These are phyloP conservation scores for Grallaria varia DNA, from an alignment of 2,113 vertebrate genomes.

Conservation along the genomic window DNA sequence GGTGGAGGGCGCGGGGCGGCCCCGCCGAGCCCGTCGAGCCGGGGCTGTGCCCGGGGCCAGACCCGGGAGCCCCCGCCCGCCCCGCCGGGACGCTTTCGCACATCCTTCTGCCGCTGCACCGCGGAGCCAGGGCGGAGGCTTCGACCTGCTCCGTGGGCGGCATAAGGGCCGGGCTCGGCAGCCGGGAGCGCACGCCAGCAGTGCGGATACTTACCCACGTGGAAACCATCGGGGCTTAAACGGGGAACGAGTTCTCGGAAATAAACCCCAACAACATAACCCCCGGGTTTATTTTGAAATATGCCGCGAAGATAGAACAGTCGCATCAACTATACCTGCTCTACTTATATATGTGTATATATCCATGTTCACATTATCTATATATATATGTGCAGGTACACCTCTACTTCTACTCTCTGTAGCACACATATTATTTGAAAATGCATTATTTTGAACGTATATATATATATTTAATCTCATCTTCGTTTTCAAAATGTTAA, in stretches of 20 bases:
- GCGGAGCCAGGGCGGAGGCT: not conserved
- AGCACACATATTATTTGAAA: not conserved
- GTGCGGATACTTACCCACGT: not conserved
- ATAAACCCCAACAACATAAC: not conserved
- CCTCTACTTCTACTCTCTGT: not conserved
- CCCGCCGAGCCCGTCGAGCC: not conserved
- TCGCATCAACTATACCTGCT: not conserved
- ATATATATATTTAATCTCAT: not conserved
- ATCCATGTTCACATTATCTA: not conserved
- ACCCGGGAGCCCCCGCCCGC: not conserved
- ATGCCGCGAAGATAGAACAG: not conserved
- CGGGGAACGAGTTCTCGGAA: fast-evolving
- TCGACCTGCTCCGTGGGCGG: not conserved
- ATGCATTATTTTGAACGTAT: not conserved
- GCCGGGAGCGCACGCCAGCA: not conserved
- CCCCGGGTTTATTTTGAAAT: not conserved
- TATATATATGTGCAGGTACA: too few relatives aligned
- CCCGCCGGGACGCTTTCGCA: not conserved
- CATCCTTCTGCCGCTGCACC: not conserved
- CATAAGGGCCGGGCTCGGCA: not conserved
- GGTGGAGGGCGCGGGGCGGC: not conserved
- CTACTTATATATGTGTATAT: not conserved
- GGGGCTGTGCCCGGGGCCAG: not conserved
- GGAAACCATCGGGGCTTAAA: not conserved
- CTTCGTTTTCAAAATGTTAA: not conserved